phyloP scores from a whole-genome alignment of 2,797 vertebrate genomes.

The Echeneis naucrates region DNA sequence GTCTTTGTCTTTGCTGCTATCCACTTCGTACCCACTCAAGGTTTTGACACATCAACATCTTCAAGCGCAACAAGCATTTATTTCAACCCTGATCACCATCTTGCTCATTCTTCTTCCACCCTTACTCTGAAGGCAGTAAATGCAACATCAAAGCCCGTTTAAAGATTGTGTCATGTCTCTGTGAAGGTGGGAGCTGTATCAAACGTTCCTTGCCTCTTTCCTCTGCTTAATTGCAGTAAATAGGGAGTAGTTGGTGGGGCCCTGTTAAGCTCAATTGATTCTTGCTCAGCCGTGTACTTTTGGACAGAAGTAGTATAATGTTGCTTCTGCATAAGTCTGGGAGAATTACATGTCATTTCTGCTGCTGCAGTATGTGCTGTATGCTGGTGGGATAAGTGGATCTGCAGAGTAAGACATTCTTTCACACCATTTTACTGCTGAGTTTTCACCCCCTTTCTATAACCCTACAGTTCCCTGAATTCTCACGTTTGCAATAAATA shows the following conservation, averaged over 20 bases:
- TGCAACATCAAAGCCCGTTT: slow-evolving; percentile 75
- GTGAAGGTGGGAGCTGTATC: slow-evolving; percentile 30
- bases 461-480: neutral
- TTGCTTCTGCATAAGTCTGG: neutral
- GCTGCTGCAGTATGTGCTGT: neutral
- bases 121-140: slow-evolving; percentile 61
- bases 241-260: slow-evolving; percentile 41
- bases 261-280: slow-evolving; percentile 25
- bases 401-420: neutral
- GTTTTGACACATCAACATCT: slow-evolving; percentile 72
- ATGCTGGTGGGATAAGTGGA: slow-evolving; percentile 15
- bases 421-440: neutral
- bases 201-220: slow-evolving; percentile 31
- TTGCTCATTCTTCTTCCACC: slow-evolving; percentile 55
- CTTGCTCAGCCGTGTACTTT: neutral
- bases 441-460: neutral
- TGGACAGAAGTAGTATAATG: slow-evolving; percentile 8
- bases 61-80: slow-evolving; percentile 67
- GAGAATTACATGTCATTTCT: neutral
- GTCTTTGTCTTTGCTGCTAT: slow-evolving; percentile 76
- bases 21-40: slow-evolving; percentile 74
- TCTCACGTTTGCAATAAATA: neutral
- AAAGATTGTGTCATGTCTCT: slow-evolving; percentile 55
- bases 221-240: slow-evolving; percentile 45
- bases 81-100: slow-evolving; percentile 64